phyloP scores from a whole-genome alignment of 2,888 invertebrate species.

The Tetropium fuscum region DNA sequence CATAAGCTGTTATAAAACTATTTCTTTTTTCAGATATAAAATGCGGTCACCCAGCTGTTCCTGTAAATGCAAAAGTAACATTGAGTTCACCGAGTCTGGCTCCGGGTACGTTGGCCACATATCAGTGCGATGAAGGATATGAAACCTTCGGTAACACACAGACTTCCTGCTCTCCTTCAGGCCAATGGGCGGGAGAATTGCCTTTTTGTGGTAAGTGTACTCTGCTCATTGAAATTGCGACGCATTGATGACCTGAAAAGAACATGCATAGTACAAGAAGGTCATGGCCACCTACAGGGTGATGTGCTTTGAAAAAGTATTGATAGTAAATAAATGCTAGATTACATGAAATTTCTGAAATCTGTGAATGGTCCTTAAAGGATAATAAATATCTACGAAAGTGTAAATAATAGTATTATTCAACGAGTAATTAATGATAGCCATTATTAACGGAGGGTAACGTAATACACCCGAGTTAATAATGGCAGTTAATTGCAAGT shows the following conservation, averaged over 20 bases:
- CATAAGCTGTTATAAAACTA: background rate
- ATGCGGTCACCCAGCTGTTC: constrained; percentile 89
- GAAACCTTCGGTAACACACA: constrained; percentile 85
- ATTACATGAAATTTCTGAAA: too few species aligned
- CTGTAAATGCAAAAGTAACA: constrained; percentile 82
- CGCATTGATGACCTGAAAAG: constrained; percentile 12
- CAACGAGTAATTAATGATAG: too few species aligned
- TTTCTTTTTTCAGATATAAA: constrained; percentile 60
- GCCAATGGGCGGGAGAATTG: constrained; percentile 83
- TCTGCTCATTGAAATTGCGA: background rate
- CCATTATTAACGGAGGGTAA: too few species aligned
- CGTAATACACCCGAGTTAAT: too few species aligned
- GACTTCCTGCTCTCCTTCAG: constrained; percentile 77
- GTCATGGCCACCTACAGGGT: constrained; percentile 6
- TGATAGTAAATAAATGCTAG: too few species aligned
- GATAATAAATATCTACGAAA: too few species aligned
- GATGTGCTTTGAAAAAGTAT: too few species aligned
- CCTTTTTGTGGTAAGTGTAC: constrained; percentile 89
- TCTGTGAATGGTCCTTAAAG: too few species aligned
- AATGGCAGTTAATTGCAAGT: too few species aligned
- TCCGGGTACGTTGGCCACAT: constrained; percentile 76
- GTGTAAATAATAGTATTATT: too few species aligned
- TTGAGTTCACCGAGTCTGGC: constrained; percentile 70
- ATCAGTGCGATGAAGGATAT: constrained; percentile 88
- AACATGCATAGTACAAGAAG: background rate